Evolutionary conservation across 1,140 invertebrate species (phyloP), one percentile per base, ranked within the genome.

Genomic region (Macrosteles quadrilineatus): DNA sequence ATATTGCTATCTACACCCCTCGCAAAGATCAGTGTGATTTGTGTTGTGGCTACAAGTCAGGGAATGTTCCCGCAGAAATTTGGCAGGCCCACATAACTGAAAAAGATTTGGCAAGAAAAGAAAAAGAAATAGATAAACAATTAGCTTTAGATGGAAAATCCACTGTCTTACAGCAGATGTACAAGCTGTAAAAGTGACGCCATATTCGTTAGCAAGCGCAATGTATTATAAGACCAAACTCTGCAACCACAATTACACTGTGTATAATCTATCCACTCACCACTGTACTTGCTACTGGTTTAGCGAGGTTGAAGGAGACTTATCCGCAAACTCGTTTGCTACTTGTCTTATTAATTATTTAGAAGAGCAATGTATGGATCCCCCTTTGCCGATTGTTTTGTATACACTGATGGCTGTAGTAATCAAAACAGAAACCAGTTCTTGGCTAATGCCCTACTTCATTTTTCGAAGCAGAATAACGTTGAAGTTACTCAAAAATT

Each of bases 191-290:
- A 70, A 75, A 69, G 32, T 76, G 19, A 47, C 66, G 50, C 77
- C 77, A 21, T n/a, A 30, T n/a, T 17, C 76, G 25, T 74, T 77
- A 17, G 77, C 78, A n/a, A 74, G 71, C 43, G 68, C 75, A 53
- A 21, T 78, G 29, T 79, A 78, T 68, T 79, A 77, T 65, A 77
- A 76, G 65, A 76, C 72, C 1, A 80, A 80, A 64, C 66, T 79
- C 27, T 45, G 68, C 9, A 50, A 71, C 4, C 79, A 78, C 64
- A 80, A 80, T 68, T 77, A 40, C 36, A 40, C 77, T 0, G 27
- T 77, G 31, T 79, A 68, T 68, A 73, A 77, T 59, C 53, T 57
- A 32, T 55, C 50, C 14, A 57, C 4, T 31, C n/a, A 57, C 21
- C 67, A 68, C 12, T 68, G 67, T 31, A 68, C 25, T 12, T 68